Evolutionary conservation across 1,140 invertebrate genomes (phyloP), one percentile per base, ranked within the genome.

Genomic region (Drosophila suzukii): DNA sequence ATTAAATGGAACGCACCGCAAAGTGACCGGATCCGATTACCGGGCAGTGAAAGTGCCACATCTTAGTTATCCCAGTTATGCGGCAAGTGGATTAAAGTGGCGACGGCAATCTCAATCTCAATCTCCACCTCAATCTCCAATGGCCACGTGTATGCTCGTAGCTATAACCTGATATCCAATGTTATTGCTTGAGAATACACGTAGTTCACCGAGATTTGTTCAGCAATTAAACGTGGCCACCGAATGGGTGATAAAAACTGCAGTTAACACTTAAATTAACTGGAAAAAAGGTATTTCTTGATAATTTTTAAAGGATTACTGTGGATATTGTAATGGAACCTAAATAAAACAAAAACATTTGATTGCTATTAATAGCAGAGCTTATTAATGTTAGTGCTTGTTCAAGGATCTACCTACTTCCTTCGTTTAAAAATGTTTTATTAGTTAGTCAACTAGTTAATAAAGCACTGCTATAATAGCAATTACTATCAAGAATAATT

Each of bases 151-250:
- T 97, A 97, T 97, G 97, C 96, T 97, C 97, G 95, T 96, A 96
- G 96, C 97, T 97, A 97, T 97, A 97, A 97, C 96, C 97, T 96
- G 96, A 74, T 94, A 95, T 95, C 95, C 93, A 96, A 94, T 97
- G 97, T 98, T 98, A 98, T 98, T 98, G 97, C 97, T 98, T 98
- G 97, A 97, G 97, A 98, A 98, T 98, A 98, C 97, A 97, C 97
- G 97, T 97, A 97, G 96, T 96, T 96, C 67, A 94, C 95, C 94
- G 94, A 94, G 95, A 95, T 82, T 86, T 68, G 54, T 47, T 67
- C 85, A 77, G 81, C 90, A 72, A 72, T 71, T 17, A 47, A 56
- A 65, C 15, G 12, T n/a, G 39, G 12, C 6, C 20, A 47, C 15
- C 3, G 24, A 49, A 53, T 15, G 8, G 32, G 32, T 30, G 20